A percentile compares a stretch with the other conserved stretches of the same genome.
phyloP scores from a whole-genome alignment of 1,140 invertebrate genomes.

The Rhynchophorus ferrugineus region DNA sequence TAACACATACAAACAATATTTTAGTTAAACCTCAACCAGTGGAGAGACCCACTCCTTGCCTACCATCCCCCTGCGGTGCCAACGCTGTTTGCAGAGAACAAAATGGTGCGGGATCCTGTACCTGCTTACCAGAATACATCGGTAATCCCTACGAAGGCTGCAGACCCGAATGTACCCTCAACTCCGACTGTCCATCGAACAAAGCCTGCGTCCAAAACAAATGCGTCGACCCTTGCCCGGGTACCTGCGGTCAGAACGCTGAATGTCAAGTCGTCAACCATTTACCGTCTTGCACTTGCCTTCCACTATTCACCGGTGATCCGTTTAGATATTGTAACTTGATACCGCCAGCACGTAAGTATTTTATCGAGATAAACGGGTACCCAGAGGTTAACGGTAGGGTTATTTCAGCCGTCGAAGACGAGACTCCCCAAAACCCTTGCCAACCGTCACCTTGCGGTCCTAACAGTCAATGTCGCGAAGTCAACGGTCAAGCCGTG shows the following conservation, averaged over 20 bases:
- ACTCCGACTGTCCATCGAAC: constrained; percentile 71
- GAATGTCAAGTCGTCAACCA: constrained; percentile 76
- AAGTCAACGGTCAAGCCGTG: constrained; percentile 46
- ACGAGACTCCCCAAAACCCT: constrained; percentile 38
- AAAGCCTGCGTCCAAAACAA: constrained; percentile 73
- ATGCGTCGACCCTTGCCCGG: constrained; percentile 71
- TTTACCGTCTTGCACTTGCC: constrained; percentile 71
- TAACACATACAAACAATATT: neutral
- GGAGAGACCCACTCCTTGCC: constrained; percentile 51
- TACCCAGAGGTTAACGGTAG: constrained; percentile 35
- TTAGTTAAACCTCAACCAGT: constrained; percentile 28
- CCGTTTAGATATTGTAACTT: constrained; percentile 61
- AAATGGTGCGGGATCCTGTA: constrained; percentile 61
- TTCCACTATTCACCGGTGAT: constrained; percentile 65
- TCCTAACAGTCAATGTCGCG: constrained; percentile 49
- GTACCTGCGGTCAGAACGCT: constrained; percentile 72
- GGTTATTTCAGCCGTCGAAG: constrained; percentile 23
- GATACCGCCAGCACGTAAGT: constrained; percentile 42
- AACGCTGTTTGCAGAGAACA: constrained; percentile 59
- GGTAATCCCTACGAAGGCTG: constrained; percentile 67
- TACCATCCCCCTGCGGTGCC: constrained; percentile 59
- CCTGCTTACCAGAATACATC: constrained; percentile 58
- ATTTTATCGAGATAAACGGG: neutral
- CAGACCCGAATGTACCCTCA: constrained; percentile 70
- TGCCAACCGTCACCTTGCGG: constrained; percentile 52